Evolutionary conservation across 2,797 vertebrate genomes (phyloP).

Genomic region (Lagocephalus sceleratus): DNA sequence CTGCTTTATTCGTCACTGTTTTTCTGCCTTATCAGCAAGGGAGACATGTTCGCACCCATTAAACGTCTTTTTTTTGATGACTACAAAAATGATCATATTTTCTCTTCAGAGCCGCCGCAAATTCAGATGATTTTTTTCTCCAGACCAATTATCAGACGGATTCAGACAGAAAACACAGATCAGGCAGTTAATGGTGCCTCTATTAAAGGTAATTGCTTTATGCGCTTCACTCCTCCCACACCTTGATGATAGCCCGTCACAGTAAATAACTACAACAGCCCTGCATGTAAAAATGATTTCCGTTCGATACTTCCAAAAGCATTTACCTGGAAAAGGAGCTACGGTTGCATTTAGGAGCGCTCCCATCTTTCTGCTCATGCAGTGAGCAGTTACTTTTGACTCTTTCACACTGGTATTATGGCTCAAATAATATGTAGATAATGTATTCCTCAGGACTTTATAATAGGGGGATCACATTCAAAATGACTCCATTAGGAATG

Average conservation of each 20-base stretch:
- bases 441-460: not conserved
- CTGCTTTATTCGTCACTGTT: slow-evolving; percentile 1
- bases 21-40: no score
- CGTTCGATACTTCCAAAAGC: slow-evolving; percentile 28
- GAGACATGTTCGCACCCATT: not conserved
- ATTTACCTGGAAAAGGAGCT: slow-evolving; percentile 20
- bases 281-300: slow-evolving; percentile 36
- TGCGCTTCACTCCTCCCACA: slow-evolving; percentile 67
- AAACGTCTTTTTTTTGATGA: slow-evolving; percentile 8
- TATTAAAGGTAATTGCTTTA: slow-evolving; percentile 73
- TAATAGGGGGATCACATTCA: slow-evolving; percentile 3
- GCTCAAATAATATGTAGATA: slow-evolving; percentile 4
- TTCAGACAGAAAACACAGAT: slow-evolving; percentile 40
- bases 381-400: no score
- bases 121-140: no score
- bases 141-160: slow-evolving; percentile 34
- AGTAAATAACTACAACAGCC: slow-evolving; percentile 60
- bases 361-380: slow-evolving; percentile 15
- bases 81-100: not conserved
- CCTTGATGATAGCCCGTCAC: slow-evolving; percentile 39
- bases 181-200: slow-evolving; percentile 58
- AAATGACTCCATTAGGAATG: slow-evolving; percentile 3
- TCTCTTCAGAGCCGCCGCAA: slow-evolving; percentile 1
- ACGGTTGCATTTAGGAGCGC: slow-evolving; percentile 25
- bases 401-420: not conserved